Evolutionary conservation across 35 echinoderm and acorn worm species (phyloP).

Genomic region (Eucidaris tribuloides): DNA sequence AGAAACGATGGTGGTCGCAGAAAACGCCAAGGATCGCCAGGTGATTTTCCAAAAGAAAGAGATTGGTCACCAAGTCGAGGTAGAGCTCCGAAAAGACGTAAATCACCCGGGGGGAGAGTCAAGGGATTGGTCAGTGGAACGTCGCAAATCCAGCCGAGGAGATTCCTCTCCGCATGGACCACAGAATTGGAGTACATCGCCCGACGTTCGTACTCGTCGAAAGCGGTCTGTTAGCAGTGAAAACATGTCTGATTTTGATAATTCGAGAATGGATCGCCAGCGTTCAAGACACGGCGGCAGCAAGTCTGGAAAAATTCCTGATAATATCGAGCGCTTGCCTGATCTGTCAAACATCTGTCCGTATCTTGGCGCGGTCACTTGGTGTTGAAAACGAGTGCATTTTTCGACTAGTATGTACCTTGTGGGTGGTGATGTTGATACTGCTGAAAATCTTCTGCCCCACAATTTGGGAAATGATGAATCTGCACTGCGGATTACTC

Average conservation of each 20-base stretch:
- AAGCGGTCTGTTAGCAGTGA: slow-evolving; percentile 16
- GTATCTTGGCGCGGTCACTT: slow-evolving; percentile 83
- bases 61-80: slow-evolving; percentile 31
- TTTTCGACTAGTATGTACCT: slow-evolving; percentile 86
- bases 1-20: slow-evolving; percentile 32
- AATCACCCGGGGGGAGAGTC: slow-evolving; percentile 17
- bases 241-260: slow-evolving; percentile 12
- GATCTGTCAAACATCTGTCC: slow-evolving; percentile 72
- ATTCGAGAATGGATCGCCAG: neutral
- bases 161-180: slow-evolving; percentile 22
- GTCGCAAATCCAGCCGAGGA: slow-evolving; percentile 30
- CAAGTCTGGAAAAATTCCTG: slow-evolving; percentile 1
- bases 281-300: neutral
- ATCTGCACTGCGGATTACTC: slow-evolving; percentile 71
- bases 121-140: slow-evolving; percentile 19
- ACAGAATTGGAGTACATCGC: slow-evolving; percentile 38
- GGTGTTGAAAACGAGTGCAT: slow-evolving; percentile 93
- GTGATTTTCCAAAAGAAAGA: slow-evolving; percentile 34
- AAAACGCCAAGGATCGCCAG: slow-evolving; percentile 54
- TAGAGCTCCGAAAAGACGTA: slow-evolving; percentile 43
- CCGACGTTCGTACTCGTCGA: neutral
- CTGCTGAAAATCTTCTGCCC: slow-evolving; percentile 73
- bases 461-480: slow-evolving; percentile 58
- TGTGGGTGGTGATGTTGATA: slow-evolving; percentile 66
- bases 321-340: slow-evolving; percentile 30